phyloP scores from a whole-genome alignment of 2,797 vertebrate species.

The Threskiornis aethiopicus region DNA sequence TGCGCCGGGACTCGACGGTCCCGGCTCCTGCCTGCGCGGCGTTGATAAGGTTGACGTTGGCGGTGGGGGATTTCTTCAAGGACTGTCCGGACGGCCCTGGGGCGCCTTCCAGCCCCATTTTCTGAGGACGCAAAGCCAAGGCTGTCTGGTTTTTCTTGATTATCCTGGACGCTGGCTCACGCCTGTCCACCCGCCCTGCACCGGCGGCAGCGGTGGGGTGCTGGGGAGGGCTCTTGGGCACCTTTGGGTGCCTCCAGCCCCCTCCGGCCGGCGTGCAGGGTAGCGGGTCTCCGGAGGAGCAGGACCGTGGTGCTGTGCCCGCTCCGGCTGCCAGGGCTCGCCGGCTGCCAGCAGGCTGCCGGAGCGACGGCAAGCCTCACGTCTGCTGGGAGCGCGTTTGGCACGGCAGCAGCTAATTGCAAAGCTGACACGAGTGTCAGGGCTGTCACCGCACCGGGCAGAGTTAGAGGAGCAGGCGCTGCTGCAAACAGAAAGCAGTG shows the following conservation, averaged over 20 bases:
- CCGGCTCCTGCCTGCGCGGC: not conserved
- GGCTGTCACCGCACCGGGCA: not conserved
- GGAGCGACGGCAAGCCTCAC: not conserved
- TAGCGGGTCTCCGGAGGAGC: not conserved
- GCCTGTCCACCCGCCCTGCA: no score
- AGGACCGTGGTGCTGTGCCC: not conserved
- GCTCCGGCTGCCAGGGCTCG: not conserved
- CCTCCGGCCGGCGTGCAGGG: fast-evolving
- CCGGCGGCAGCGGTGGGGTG: fast-evolving
- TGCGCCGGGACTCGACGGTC: fast-evolving
- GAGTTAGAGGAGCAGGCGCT: not conserved
- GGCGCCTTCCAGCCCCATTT: fast-evolving
- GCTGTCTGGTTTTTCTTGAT: fast-evolving
- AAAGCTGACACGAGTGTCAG: not conserved
- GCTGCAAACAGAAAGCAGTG: not conserved
- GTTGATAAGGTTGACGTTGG: fast-evolving
- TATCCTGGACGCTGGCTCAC: not conserved
- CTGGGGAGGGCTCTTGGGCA: not conserved
- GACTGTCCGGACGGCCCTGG: fast-evolving
- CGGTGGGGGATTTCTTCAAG: not conserved
- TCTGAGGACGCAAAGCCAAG: not conserved
- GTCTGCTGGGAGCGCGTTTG: not conserved
- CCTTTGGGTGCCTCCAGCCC: not conserved
- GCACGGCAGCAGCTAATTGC: not conserved
- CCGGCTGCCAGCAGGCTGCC: not conserved